These are phyloP conservation scores for Cylloceria caligata DNA, from an alignment of 2,888 invertebrate genomes.

Conservation along the genomic window DNA sequence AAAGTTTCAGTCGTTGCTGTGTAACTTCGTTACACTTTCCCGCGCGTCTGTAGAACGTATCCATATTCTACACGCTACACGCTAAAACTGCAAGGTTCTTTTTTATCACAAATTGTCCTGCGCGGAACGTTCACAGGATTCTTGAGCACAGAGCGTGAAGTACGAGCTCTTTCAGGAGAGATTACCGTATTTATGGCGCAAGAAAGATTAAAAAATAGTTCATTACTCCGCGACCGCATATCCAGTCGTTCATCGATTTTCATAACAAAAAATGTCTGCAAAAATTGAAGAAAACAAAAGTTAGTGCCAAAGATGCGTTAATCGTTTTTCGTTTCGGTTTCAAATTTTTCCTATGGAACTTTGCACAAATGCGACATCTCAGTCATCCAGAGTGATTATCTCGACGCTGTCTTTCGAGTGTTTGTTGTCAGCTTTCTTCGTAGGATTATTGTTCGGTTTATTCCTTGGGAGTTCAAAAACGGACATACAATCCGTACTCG, in stretches of 20 bases:
- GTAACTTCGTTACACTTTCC: conserved; percentile 21
- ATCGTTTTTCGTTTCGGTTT: background rate
- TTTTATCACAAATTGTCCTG: conserved; percentile 50
- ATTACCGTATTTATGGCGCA: background rate
- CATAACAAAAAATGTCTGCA: background rate
- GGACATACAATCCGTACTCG: conserved; percentile 73
- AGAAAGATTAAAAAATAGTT: background rate
- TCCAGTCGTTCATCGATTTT: no score
- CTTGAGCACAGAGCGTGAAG: conserved; percentile 12
- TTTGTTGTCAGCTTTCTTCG: conserved; percentile 74
- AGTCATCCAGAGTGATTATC: conserved; percentile 82
- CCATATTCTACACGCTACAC: conserved; percentile 11
- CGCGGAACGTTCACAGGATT: conserved; percentile 6
- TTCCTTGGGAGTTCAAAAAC: conserved; percentile 76
- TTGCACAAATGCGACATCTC: conserved; percentile 26
- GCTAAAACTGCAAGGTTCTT: conserved; percentile 32
- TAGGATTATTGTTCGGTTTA: conserved; percentile 65
- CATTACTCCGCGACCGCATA: background rate
- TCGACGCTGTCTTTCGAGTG: conserved; percentile 78
- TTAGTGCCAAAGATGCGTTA: background rate
- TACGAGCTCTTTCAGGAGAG: background rate
- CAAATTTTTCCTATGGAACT: conserved; percentile 2
- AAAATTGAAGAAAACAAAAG: conserved; percentile 32
- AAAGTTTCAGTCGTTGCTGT: conserved; percentile 56
- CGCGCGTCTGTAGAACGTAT: conserved; percentile 26